Percentiles rank a stretch among this genome's conserved stretches.
phyloP scores from a whole-genome alignment of 2,797 vertebrate species.

The Pangasius djambal region DNA sequence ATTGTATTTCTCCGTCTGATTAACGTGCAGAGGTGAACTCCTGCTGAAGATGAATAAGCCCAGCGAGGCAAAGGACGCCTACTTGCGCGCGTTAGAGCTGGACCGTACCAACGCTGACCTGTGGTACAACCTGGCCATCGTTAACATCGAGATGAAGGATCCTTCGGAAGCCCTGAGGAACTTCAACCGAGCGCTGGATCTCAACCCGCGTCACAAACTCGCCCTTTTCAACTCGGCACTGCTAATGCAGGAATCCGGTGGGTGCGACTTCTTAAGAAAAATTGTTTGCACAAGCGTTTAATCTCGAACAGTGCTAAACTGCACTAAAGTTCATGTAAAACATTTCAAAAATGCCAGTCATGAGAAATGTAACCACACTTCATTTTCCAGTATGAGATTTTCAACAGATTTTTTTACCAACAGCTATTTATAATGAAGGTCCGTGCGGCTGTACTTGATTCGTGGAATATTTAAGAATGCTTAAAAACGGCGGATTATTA shows the following conservation, averaged over 20 bases:
- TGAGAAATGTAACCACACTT: not conserved
- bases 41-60: slow-evolving; percentile 98
- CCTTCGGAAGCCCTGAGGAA: slow-evolving; percentile 91
- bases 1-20: slow-evolving; percentile 9
- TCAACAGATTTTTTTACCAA: not conserved
- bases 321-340: not conserved
- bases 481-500: too few species aligned
- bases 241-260: slow-evolving; percentile 98
- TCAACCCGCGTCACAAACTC: slow-evolving; percentile 90
- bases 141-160: slow-evolving; percentile 97
- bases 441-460: not conserved
- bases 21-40: slow-evolving; percentile 85
- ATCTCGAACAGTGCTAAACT: not conserved
- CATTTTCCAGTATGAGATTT: not conserved
- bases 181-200: slow-evolving; percentile 91
- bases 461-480: too few species aligned
- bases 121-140: slow-evolving; percentile 99
- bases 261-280: slow-evolving; percentile 53
- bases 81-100: slow-evolving; percentile 89
- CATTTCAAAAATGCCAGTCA: not conserved
- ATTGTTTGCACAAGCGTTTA: not conserved
- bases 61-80: slow-evolving; percentile 91
- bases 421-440: not conserved
- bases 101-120: slow-evolving; percentile 93
- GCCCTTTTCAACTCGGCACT: slow-evolving; percentile 95